Evolutionary conservation across 2,888 invertebrate species (phyloP).

Genomic region (Pandemis heparana): DNA sequence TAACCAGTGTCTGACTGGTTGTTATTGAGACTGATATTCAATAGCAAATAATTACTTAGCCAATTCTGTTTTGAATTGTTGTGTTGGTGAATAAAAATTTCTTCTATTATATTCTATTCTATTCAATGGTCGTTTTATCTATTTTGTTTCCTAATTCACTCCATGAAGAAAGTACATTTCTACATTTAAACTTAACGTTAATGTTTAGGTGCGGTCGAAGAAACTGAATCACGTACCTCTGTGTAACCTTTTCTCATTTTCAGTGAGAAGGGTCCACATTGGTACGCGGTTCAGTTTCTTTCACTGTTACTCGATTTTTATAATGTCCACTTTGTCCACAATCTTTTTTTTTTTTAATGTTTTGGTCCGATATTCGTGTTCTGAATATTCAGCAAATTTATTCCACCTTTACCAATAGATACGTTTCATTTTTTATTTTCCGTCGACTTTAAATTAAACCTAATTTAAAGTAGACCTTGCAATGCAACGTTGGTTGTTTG

Average conservation of each 20-base stretch:
- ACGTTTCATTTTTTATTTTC: neutral
- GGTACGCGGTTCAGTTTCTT: too few species aligned
- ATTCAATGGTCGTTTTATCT: constrained; percentile 17
- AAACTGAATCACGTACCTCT: too few species aligned
- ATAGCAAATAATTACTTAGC: constrained; percentile 36
- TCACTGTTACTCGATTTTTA: neutral
- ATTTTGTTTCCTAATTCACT: constrained; percentile 12
- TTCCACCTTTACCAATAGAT: neutral
- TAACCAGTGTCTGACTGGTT: neutral
- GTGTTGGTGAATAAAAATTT: too few species aligned
- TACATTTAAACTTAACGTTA: neutral
- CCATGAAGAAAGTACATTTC: neutral
- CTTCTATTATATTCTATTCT: too few species aligned
- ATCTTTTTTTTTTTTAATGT: neutral
- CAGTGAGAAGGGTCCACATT: too few species aligned
- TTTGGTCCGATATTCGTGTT: neutral
- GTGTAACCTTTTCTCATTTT: too few species aligned
- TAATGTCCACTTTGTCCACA: constrained; percentile 9
- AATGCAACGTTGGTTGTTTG: constrained; percentile 1
- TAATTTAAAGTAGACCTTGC: neutral
- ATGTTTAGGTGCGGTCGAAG: neutral
- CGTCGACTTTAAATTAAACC: neutral
- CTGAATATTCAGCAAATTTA: neutral
- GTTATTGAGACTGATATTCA: constrained; percentile 21
- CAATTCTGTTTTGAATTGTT: too few species aligned